Evolutionary conservation across 1,140 invertebrate species (phyloP).

Genomic region (Sarcophaga bullata): DNA sequence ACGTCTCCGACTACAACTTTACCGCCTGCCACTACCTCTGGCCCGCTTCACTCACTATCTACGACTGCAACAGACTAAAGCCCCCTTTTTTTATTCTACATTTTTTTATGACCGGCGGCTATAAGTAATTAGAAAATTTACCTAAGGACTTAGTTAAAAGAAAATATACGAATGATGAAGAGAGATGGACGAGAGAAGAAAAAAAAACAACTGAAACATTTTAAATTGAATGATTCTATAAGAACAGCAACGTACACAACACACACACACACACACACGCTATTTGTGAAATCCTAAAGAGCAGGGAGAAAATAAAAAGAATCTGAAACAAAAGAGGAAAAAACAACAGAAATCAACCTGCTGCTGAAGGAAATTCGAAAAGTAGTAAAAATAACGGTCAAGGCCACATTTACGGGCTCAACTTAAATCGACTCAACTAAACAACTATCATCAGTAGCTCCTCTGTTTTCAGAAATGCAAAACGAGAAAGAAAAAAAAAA

Average conservation of each 20-base stretch:
- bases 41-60: no score
- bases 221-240: constrained; percentile 2
- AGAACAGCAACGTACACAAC: not conserved
- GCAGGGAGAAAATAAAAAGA: not conserved
- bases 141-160: constrained; percentile 36
- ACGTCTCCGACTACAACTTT: not conserved
- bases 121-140: constrained; percentile 38
- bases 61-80: not conserved
- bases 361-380: not conserved
- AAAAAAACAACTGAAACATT: not conserved
- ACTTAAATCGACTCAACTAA: not conserved
- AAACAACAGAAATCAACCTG: not conserved
- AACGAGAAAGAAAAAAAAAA: not conserved
- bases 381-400: not conserved
- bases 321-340: not conserved
- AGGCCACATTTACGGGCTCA: no score
- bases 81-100: not conserved
- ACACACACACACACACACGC: no score
- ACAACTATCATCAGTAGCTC: not conserved
- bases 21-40: not conserved
- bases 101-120: not conserved
- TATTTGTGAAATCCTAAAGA: no score
- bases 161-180: not conserved
- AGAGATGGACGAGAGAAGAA: not conserved
- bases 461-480: not conserved